A percentile compares a stretch with the other conserved stretches of the same genome.
Conservation (phyloP, 2,797 vertebrate genomes). For the Gymnodraco acuticeps region DNA sequence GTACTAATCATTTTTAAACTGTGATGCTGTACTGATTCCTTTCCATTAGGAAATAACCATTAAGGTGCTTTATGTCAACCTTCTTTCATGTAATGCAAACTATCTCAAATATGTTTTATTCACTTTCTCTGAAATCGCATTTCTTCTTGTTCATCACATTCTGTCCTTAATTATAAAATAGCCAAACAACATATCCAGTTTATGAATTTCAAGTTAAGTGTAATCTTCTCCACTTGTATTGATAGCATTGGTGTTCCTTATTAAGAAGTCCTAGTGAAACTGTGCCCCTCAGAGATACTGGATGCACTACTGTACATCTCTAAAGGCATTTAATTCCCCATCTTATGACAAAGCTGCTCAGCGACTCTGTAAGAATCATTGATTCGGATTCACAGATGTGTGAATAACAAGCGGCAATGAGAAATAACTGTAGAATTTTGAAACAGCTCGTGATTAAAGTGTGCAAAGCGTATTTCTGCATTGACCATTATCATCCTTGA, state of each 20-base stretch:
- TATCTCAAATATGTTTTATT: neutral
- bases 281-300: conserved; percentile 31
- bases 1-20: neutral
- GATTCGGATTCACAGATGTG: conserved; percentile 31
- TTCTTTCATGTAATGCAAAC: neutral
- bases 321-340: neutral
- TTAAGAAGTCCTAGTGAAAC: conserved; percentile 22
- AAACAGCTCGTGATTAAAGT: conserved; percentile 4
- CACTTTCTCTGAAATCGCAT: neutral
- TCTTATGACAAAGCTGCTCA: conserved; percentile 3
- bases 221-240: too few relatives aligned
- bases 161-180: neutral
- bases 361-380: neutral
- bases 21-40: neutral
- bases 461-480: conserved; percentile 10
- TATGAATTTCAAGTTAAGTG: too few relatives aligned
- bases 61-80: neutral
- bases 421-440: neutral
- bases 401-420: conserved; percentile 30
- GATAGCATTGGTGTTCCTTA: conserved; percentile 11
- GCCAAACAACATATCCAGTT: too few relatives aligned
- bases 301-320: conserved; percentile 21
- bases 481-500: neutral
- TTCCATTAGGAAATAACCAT: neutral
- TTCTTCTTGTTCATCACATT: neutral